These are phyloP conservation scores for Deroplatys truncata DNA, from an alignment of 2,888 invertebrate species.

Conservation along the genomic window DNA sequence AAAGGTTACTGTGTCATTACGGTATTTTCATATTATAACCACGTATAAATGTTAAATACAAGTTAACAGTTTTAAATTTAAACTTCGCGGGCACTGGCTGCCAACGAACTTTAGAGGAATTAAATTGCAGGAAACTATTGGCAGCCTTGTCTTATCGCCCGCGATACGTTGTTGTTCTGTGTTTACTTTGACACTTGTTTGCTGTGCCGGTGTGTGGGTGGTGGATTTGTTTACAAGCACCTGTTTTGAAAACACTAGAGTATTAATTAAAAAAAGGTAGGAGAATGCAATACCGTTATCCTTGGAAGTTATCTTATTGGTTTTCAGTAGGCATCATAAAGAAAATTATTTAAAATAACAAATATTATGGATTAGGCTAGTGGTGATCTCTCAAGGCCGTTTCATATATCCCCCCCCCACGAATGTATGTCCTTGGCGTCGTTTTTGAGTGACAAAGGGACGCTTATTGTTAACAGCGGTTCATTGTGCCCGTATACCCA, in stretches of 20 bases:
- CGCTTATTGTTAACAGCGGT: not conserved
- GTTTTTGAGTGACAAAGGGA: not conserved
- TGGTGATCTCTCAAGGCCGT: not conserved
- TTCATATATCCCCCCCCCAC: not conserved
- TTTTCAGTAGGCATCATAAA: not conserved
- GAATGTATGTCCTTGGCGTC: not conserved
- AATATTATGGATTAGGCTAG: not conserved
- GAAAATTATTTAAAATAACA: not conserved
- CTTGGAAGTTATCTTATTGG: not conserved
- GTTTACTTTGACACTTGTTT: not conserved
- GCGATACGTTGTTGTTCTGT: not conserved
- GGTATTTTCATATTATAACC: too few relatives aligned
- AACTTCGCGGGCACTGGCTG: not conserved
- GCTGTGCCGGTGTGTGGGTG: not conserved
- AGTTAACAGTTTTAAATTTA: not conserved
- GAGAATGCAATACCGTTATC: not conserved
- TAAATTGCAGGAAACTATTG: not conserved
- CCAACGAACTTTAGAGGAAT: not conserved
- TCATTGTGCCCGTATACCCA: too few relatives aligned
- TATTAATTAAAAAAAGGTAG: not conserved
- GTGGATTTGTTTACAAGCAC: not conserved
- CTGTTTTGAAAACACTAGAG: not conserved
- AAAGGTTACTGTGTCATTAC: too few relatives aligned
- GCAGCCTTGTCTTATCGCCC: not conserved
- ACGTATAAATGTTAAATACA: too few relatives aligned